Evolutionary conservation across 2,888 invertebrate genomes (phyloP), one percentile per base, ranked within the genome.

Genomic region (Heteropelma amictum): DNA sequence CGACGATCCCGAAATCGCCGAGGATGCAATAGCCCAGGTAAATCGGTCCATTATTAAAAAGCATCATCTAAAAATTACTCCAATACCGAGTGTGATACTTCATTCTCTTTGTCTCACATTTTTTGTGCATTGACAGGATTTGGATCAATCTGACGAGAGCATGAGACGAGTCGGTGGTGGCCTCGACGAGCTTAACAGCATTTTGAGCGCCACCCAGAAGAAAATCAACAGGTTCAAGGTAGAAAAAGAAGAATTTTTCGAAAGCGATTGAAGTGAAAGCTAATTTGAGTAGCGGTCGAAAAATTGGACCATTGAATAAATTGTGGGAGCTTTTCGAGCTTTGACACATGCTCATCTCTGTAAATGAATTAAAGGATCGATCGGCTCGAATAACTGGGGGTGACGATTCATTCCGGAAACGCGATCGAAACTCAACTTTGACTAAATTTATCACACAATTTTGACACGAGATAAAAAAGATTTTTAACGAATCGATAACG

Each of bases 161-260:
- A 84, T 94, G 49, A 90, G 92, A 79, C 92, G 92, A 73, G 91
- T 94, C 0, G 92, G 93, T 47, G 93, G 93, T 54, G 96, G 96
- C 72, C 90, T 97, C 28, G 93, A 94, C 64, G 95, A 96, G 85
- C 91, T 98, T 40, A 96, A 95, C 85, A 93, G 92, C 42, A 95
- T 96, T 80, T 90, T 97, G 58, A 93, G 93, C 80, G 93, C 93
- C 10, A 97, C 97, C 1, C 97, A 98, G 86, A 94, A 93, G 76
- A 97, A 97, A 90, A 91, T 98, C 72, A 96, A 95, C 90, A 93
- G 93, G 83, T 93, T 98, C 79, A 96, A 95, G 92, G 95, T 95
- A 88, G 17, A 64, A 35, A 47, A 45, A 19, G 10, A 2, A 21
- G 21, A 45, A 21, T 1, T 3, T 42, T 42, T n/a, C n/a, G n/a